Conservation (phyloP, 2,797 vertebrate species). For the Brotula barbata region DNA sequence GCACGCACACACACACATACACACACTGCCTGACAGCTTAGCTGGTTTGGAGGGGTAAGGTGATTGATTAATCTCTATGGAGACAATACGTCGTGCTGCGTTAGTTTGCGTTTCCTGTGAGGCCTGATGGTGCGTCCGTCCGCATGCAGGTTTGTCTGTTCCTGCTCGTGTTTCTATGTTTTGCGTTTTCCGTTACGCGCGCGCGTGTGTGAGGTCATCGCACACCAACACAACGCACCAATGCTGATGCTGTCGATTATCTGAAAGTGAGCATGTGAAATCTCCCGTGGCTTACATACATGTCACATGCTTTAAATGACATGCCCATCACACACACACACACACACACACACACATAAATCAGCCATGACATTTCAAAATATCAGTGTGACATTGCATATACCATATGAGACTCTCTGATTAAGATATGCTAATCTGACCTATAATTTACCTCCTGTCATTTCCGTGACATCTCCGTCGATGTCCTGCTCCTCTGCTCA, state of each 20-base stretch:
- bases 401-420: slow-evolving; percentile 52
- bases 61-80: slow-evolving; percentile 70
- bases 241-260: slow-evolving; percentile 41
- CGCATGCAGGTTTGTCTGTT: background rate
- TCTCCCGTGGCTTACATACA: slow-evolving; percentile 35
- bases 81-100: slow-evolving; percentile 57
- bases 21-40: slow-evolving; percentile 49
- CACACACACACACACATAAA: slow-evolving; percentile 33
- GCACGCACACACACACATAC: slow-evolving; percentile 33
- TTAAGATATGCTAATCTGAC: slow-evolving; percentile 74
- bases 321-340: slow-evolving; percentile 9
- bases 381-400: slow-evolving; percentile 35
- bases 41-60: slow-evolving; percentile 48
- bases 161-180: background rate
- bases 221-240: background rate
- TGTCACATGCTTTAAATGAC: slow-evolving; percentile 52
- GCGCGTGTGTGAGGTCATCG: background rate
- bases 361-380: slow-evolving; percentile 57
- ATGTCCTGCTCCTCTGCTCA: slow-evolving; percentile 19
- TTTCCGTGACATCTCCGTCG: slow-evolving; percentile 34
- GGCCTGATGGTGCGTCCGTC: background rate
- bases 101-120: slow-evolving; percentile 56
- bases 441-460: slow-evolving; percentile 65
- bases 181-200: background rate
- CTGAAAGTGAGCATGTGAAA: slow-evolving; percentile 26